Percentiles rank a stretch among this genome's conserved stretches.
Evolutionary conservation across 2,888 invertebrate genomes (phyloP).

Genomic region (Tachina grossa): DNA sequence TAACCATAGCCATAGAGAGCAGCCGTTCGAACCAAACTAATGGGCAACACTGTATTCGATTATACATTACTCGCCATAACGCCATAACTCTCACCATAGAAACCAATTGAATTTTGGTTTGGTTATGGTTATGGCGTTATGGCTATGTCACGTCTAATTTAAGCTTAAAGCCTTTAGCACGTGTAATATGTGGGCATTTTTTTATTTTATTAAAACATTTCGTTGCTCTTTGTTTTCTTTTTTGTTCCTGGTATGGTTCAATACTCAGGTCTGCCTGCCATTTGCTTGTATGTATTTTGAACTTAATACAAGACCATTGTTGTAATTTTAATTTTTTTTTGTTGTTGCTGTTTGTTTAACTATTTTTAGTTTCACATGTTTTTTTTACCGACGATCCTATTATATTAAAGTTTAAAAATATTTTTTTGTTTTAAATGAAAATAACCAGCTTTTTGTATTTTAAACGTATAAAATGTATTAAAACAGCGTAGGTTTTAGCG

Average conservation of each 20-base stretch:
- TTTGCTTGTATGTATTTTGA: background rate
- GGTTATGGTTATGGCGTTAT: no score
- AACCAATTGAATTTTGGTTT: no score
- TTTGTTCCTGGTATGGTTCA: slow-evolving; percentile 17
- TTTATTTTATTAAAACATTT: slow-evolving; percentile 35
- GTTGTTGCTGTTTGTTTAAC: slow-evolving; percentile 27
- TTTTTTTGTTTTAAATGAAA: slow-evolving; percentile 7
- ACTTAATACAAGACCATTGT: slow-evolving; percentile 37
- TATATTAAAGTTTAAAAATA: slow-evolving; percentile 34
- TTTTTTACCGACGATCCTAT: slow-evolving; percentile 19
- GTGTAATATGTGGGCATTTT: slow-evolving; percentile 32
- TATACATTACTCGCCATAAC: no score
- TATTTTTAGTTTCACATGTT: slow-evolving; percentile 51
- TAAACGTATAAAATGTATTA: background rate
- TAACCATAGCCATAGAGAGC: no score
- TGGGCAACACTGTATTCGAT: no score
- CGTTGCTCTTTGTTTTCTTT: background rate
- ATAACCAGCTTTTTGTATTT: slow-evolving; percentile 16
- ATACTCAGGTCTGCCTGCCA: slow-evolving; percentile 25
- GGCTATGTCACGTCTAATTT: no score
- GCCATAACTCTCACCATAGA: no score
- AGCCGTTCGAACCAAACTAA: no score
- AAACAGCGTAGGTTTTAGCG: slow-evolving; percentile 36
- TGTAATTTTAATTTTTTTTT: slow-evolving; percentile 14
- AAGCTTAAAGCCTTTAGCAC: slow-evolving; percentile 27